Base-by-base conservation (phyloP, 1,140 invertebrate genomes). In the Sycobia sp. region DNA sequence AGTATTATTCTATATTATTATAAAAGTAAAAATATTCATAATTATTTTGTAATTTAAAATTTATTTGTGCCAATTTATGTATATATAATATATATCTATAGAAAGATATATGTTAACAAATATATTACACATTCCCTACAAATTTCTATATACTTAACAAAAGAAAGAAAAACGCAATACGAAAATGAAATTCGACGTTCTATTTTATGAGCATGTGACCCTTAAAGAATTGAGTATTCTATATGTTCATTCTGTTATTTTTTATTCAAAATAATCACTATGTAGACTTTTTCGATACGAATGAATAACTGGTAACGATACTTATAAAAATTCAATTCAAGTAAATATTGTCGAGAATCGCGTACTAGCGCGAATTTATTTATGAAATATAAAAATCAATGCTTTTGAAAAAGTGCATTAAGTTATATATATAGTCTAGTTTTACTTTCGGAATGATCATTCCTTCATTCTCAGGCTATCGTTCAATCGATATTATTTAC, bases 81-180 rank as follows among this genome's bases (percentile, higher is more conserved):
- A 38, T 53, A 50, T 43, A 58, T 58, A 57, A 59, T 59, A 55
- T 59, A 60, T 56, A 66, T 55, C 16, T 59, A 34, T 61, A 44
- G 41, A 66, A 61, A 58, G 44, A 66, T 56, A 56, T 41, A 56
- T 43, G 2, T 55, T 56, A 65, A 65, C 44, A 56, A 61, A 50
- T 61, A 66, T 66, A 66, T 66, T 66, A 66, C 56, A 66, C 53
- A 46, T 54, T 61, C 57, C 58, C 51, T 66, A 56, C 43, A 56
- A 47, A 62, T 9, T n/a, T n/a, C n/a, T n/a, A 4, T 38, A 55
- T 56, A 25, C 27, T 61, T 7, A 60, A 66, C 46, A 56, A 51
- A 60, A 65, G 32, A 36, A 54, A 54, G 10, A 16, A 39, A 46
- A 46, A 46, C 27, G 9, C 9, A 16, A 43, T 34, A 22, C 0